These are phyloP conservation scores for Lasioglossum morio DNA, from an alignment of 2,888 invertebrate species.

Conservation along the genomic window DNA sequence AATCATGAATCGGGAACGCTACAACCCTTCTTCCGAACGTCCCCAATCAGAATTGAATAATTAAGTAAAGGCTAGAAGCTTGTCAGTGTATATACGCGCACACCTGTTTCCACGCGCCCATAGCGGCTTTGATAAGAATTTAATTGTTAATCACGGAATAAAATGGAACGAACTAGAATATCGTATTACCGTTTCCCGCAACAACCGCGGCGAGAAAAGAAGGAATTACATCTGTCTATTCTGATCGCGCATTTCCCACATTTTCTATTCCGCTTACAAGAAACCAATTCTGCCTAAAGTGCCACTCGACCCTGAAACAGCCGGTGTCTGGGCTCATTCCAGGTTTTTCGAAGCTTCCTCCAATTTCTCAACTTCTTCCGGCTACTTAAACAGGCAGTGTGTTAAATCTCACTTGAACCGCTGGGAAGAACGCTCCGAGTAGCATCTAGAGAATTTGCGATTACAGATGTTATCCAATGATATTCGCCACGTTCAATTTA, in stretches of 20 bases:
- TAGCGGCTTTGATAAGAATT: conserved; percentile 3
- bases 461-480: background rate
- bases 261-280: background rate
- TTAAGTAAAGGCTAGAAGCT: conserved; percentile 64
- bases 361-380: background rate
- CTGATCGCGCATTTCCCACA: background rate
- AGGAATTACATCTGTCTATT: background rate
- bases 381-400: background rate
- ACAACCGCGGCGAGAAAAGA: background rate
- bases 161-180: background rate
- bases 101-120: background rate
- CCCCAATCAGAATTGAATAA: conserved; percentile 68
- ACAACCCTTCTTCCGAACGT: conserved; percentile 32
- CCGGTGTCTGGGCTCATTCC: conserved; percentile 2
- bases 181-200: background rate
- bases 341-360: background rate
- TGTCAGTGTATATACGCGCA: conserved; percentile 20
- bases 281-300: conserved; percentile 2
- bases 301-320: background rate
- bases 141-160: conserved; percentile 17
- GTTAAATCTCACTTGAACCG: background rate
- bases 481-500: background rate
- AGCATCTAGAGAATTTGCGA: background rate
- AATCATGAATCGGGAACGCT: conserved; percentile 50
- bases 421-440: background rate